Evolutionary conservation across 1,140 invertebrate genomes (phyloP), one percentile per base, ranked within the genome.

Genomic region (Xylocopa sonorina): DNA sequence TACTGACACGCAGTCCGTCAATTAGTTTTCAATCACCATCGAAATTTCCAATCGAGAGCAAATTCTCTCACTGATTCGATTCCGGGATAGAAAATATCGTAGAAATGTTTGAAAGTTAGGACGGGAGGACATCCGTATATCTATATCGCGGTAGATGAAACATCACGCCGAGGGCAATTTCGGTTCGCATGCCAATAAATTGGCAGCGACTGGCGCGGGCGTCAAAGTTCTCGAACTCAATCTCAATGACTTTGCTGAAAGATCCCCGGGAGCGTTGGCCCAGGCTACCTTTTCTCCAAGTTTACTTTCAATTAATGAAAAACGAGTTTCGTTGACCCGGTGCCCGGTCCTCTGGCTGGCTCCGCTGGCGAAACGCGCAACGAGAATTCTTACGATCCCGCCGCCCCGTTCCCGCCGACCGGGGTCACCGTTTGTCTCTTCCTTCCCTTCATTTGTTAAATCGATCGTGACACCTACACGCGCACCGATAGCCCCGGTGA

Each of bases 281-380:
- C 18, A 55, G 9, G 3, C 34, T 66, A 43, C 60, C 71, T 43
- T 55, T 82, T 74, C 83, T 62, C 79, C 63, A 84, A 83, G 86
- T 87, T 88, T 88, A 84, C 85, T 85, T 88, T 87, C 85, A 87
- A 88, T 88, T 88, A 88, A 85, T 85, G 85, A 88, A 87, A 88
- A 88, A 88, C 85, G 87, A 88, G 81, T 77, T 80, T 72, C 85
- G 82, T 78, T 87, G 84, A 83, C 84, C 81, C 66, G 81, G n/a
- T n/a, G n/a, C n/a, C n/a, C 75, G 81, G 81, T 64, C 71, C 63
- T 81, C 81, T n/a, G 68, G 18, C 72, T n/a, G 60, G 66, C 75
- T 71, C 29, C 58, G 51, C 48, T 29, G 46, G 64, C 46, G 60
- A 67, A 67, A 78, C 64, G 41, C 46, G 53, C 57, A 51, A 60